Base-by-base conservation (phyloP, 2,797 vertebrate species). In the Anguilla anguilla region DNA sequence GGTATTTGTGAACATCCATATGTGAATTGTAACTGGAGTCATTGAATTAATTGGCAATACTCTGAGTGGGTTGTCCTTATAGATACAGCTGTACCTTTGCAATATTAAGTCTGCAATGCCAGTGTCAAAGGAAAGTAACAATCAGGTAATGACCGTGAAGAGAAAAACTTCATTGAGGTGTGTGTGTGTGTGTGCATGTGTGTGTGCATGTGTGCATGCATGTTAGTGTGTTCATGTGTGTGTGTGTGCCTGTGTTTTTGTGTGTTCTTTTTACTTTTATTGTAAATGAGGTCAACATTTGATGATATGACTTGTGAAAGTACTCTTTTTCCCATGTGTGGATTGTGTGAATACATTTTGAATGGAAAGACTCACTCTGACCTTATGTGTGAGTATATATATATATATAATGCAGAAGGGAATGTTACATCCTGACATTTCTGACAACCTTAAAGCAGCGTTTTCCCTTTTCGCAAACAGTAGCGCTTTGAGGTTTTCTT, bases 341-440 rank as follows among this genome's bases (percentile, higher is more conserved):
- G 57, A 43, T 51, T 82, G 79, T 85, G 43, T 86, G 83, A 85
- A 87, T 87, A 69, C 53, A 74, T 82, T 85, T 57, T 55, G 28
- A 83, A 88, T 88, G 86, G 87, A 90, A 88, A 86, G 43, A 55
- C 72, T 72, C 22, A 59, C 81, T 87, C 83, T 90, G 87, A 90
- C 84, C 90, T 90, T 89, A 90, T 91, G 79, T 85, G n/a, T 2
- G 53, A 88, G 85, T 89, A 84, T n/a, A n/a, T n/a, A n/a, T n/a
- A n/a, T n/a, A n/a, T n/a, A n/a, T n/a, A n/a, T 86, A 83, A 86
- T 74, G 28, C 28, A 55, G 46, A 49, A 10, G 77, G 77, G 39
- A 59, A 64, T 22, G 57, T 46, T 31, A 7, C 57, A 43, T 64
- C 15, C 57, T 53, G 49, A 51, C n/a, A 39, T 74, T 55, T 22